Evolutionary conservation across 2,888 invertebrate genomes (phyloP).

Genomic region (Hydriomena furcata): DNA sequence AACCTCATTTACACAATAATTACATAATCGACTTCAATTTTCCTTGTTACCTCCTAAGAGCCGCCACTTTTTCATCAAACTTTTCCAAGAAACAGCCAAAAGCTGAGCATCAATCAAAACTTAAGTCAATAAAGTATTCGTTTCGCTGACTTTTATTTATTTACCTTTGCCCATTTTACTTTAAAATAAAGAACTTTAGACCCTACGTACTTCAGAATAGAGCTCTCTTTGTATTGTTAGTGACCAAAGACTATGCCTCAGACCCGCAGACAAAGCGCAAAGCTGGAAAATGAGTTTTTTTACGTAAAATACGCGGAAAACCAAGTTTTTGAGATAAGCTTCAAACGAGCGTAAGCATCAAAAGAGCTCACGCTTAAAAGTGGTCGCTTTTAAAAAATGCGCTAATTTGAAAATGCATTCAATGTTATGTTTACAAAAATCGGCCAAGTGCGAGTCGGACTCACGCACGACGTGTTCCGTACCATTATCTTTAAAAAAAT

Average conservation of each 20-base stretch:
- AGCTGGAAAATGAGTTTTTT: conserved; percentile 16
- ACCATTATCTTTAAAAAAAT: no score
- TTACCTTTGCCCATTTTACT: conserved; percentile 1
- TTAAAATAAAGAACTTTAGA: conserved; percentile 4
- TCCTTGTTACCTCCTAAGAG: not conserved
- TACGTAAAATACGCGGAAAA: conserved; percentile 7
- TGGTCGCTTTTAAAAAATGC: not conserved
- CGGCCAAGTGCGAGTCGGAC: no score
- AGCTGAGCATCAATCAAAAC: conserved; percentile 22
- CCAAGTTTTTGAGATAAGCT: conserved; percentile 9
- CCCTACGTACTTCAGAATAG: conserved; percentile 3
- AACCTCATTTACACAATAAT: conserved; percentile 4
- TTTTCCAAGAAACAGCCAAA: conserved; percentile 11
- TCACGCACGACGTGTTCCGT: no score
- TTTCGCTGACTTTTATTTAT: conserved; percentile 17
- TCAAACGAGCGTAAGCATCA: not conserved
- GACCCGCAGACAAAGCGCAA: conserved; percentile 12
- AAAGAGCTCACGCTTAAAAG: not conserved
- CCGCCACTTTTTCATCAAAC: conserved; percentile 7
- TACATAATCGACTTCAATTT: conserved; percentile 1
- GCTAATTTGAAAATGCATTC: no score
- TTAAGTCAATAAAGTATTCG: conserved; percentile 21
- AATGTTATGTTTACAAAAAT: no score
- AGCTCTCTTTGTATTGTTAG: conserved; percentile 1
- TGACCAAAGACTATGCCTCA: not conserved